Evolutionary conservation across 2,113 vertebrate genomes (phyloP).

Genomic region (Excalfactoria chinensis): DNA sequence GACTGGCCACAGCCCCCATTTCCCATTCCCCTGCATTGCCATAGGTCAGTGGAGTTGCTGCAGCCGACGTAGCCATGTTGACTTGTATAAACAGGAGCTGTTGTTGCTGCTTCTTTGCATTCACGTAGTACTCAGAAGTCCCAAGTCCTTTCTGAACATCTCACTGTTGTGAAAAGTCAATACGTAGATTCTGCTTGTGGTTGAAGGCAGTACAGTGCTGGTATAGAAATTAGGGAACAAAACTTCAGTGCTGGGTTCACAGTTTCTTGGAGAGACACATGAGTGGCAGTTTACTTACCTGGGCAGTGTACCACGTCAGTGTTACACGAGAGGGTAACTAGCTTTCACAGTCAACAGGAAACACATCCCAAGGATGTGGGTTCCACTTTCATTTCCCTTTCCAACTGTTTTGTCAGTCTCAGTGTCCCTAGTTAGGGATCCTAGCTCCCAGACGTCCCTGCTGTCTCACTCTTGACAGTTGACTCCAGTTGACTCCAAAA

Average conservation of each 20-base stretch:
- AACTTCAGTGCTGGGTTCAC: neutral
- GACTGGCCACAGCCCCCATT: neutral
- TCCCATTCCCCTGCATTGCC: neutral
- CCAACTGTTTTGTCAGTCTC: neutral
- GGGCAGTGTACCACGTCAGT: neutral
- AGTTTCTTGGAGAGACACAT: neutral
- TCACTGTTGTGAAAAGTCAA: neutral
- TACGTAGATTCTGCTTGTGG: neutral
- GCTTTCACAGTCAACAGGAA: neutral
- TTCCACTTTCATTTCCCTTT: neutral
- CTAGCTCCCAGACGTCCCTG: neutral
- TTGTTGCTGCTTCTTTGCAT: neutral
- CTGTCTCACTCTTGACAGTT: neutral
- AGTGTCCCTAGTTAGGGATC: neutral
- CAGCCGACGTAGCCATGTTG: neutral
- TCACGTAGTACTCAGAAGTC: neutral
- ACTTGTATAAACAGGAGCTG: neutral
- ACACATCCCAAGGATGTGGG: neutral
- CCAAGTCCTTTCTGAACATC: neutral
- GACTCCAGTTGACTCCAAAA: neutral
- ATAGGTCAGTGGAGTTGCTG: neutral
- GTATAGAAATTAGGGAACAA: neutral
- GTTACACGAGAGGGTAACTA: neutral
- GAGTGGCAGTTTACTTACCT: neutral
- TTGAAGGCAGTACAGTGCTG: neutral